Evolutionary conservation across 2,888 invertebrate genomes (phyloP).

Genomic region (Phortica okadai): DNA sequence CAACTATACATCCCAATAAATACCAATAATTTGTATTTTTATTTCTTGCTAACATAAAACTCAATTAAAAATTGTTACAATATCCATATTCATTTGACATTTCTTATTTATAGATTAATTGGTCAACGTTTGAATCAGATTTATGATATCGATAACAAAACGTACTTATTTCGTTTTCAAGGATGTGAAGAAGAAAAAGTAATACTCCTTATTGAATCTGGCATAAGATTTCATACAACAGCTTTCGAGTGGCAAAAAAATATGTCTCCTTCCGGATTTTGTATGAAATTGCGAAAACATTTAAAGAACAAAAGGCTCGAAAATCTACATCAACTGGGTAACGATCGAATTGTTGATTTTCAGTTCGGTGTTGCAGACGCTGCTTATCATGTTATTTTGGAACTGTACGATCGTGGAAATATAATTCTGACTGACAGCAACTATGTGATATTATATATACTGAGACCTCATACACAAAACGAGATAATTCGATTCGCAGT

Average conservation of each 20-base stretch:
- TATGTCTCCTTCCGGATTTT: constrained; percentile 94
- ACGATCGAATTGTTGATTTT: constrained; percentile 94
- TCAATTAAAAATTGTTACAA: too few relatives aligned
- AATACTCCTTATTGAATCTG: constrained; percentile 94
- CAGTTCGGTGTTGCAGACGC: constrained; percentile 96
- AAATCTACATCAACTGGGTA: constrained; percentile 89
- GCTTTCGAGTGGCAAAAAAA: constrained; percentile 99
- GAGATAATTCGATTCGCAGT: constrained; percentile 94
- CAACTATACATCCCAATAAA: too few relatives aligned
- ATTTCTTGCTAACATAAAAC: too few relatives aligned
- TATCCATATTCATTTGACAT: too few relatives aligned
- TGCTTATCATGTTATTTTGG: constrained; percentile 95
- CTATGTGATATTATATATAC: constrained; percentile 92
- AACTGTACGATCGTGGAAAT: constrained; percentile 97
- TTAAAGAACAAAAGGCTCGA: constrained; percentile 96
- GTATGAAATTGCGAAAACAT: constrained; percentile 99
- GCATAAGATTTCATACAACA: constrained; percentile 94
- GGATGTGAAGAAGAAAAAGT: constrained; percentile 90
- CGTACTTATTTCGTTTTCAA: constrained; percentile 92
- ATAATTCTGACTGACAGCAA: constrained; percentile 94
- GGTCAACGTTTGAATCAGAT: constrained; percentile 97
- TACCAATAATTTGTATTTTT: too few relatives aligned
- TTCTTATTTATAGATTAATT: constrained; percentile 80
- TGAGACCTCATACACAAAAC: constrained; percentile 93
- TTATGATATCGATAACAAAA: constrained; percentile 97